Base-by-base conservation (phyloP, 2,113 vertebrate species). In the Paramisgurnus dabryanus region DNA sequence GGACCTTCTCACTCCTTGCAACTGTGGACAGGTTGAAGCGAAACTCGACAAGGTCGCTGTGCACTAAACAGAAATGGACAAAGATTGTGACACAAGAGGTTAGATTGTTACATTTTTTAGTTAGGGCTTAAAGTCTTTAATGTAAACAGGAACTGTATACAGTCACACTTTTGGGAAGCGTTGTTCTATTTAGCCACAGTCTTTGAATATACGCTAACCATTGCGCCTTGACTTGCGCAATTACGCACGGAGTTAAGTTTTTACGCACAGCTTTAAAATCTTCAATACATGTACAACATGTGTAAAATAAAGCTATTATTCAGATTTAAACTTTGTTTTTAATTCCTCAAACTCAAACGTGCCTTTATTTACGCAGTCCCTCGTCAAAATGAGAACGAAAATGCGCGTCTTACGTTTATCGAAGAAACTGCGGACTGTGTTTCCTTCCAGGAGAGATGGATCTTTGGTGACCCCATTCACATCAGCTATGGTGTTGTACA, bases 371-470 rank as follows among this genome's bases (percentile, higher is more conserved):
- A 0, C 12, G 34, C 13, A 34, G n/a, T 63, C 45, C n/a, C 2
- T 5, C 47, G n/a, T n/a, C 7, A 57, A 58, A 12, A 6, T 22
- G 13, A 17, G 41, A 7, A 39, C 11, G 40, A 2, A 12, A 12
- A 39, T 0, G 0, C 0, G 0, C 34, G 17, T 58, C 93, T 96
- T 92, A 97, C 96, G 84, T 93, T 92, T 96, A 45, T 96, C 94
- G 88, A 95, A 91, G 91, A 96, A 96, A 80, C 96, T 96, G 87
- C 96, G 95, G 34, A 97, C 96, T 0, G 95, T 96, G 87, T 97
- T 96, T 17, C 96, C 96, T 79, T 94, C 93, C 82, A 97, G 88
- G 13, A 96, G 80, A 58, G 92, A 88, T 0, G 95, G 95, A 75
- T 96, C 94, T 69, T 94, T 96, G 83, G 95, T 96, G 71, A 97